Evolutionary conservation across 2,113 vertebrate genomes (phyloP).

Genomic region (Gobiocypris rarus): DNA sequence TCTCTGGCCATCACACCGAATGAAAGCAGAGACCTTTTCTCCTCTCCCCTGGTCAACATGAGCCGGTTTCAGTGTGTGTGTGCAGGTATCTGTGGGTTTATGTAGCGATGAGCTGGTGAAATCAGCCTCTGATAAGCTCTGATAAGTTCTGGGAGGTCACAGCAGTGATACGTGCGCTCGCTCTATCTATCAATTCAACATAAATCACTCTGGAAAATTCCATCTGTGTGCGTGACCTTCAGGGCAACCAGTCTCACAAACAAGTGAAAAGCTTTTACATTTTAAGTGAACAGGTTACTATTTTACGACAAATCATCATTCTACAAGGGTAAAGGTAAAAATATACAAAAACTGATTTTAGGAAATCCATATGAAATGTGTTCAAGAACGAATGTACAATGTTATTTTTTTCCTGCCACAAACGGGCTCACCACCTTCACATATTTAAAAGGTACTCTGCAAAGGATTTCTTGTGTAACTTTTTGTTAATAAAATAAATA

Average conservation of each 20-base stretch:
- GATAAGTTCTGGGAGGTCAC: constrained; percentile 41
- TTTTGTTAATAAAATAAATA: background rate
- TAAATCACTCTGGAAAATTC: constrained; percentile 47
- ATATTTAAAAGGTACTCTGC: too few relatives aligned
- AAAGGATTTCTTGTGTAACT: background rate
- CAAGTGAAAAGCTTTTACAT: constrained; percentile 27
- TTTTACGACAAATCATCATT: background rate
- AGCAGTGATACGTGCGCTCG: constrained; percentile 10
- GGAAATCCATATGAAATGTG: background rate
- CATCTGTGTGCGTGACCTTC: constrained; percentile 34
- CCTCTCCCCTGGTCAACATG: background rate
- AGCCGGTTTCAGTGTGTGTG: background rate
- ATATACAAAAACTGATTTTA: background rate
- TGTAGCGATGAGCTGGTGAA: constrained; percentile 37
- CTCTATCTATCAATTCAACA: constrained; percentile 47
- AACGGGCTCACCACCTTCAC: background rate
- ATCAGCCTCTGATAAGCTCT: constrained; percentile 42
- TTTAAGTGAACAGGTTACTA: constrained; percentile 34
- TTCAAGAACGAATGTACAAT: background rate
- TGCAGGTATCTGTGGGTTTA: constrained; percentile 15
- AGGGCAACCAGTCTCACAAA: constrained; percentile 20
- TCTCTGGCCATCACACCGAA: background rate
- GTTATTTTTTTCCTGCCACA: background rate
- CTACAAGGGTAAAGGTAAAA: constrained; percentile 22
- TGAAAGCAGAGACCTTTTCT: background rate